A percentile compares a stretch with the other conserved stretches of the same genome.
Conservation (phyloP, 2,797 vertebrate genomes). For the Clamator glandarius region DNA sequence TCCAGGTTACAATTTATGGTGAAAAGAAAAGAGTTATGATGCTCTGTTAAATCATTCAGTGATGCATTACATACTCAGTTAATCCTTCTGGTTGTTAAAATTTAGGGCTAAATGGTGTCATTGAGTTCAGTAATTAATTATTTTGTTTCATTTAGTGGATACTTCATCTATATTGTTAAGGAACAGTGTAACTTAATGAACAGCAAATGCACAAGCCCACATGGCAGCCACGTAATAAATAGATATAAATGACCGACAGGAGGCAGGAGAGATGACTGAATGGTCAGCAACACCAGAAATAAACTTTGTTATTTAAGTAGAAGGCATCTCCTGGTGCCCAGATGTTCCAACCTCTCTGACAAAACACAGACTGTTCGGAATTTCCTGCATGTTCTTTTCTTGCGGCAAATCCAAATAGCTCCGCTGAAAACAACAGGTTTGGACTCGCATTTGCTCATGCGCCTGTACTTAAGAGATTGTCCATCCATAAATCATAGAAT, state of each 20-base stretch:
- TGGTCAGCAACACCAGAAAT: not conserved
- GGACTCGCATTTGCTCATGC: not conserved
- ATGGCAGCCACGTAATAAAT: not conserved
- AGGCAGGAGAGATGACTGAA: not conserved
- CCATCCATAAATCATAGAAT: not conserved
- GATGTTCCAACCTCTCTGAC: not conserved
- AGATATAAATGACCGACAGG: not conserved
- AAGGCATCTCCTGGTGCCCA: not conserved
- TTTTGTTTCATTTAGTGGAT: conserved; percentile 51
- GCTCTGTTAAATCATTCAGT: conserved; percentile 72
- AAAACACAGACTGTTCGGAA: not conserved
- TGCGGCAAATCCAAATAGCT: not conserved
- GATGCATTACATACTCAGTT: conserved; percentile 65
- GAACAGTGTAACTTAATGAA: conserved; percentile 52
- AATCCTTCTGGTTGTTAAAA: conserved; percentile 67
- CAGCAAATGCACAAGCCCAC: not conserved
- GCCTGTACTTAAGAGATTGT: not conserved
- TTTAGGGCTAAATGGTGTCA: conserved; percentile 48
- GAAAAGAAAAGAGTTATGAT: conserved; percentile 73
- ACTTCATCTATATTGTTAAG: not conserved
- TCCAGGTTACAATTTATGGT: conserved; percentile 73
- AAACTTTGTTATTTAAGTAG: not conserved
- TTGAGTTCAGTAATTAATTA: conserved; percentile 66
- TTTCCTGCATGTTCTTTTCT: not conserved
- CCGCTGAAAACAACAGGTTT: not conserved